phyloP scores from a whole-genome alignment of 2,888 invertebrate species.

The Vannuccia rotundouncinata region DNA sequence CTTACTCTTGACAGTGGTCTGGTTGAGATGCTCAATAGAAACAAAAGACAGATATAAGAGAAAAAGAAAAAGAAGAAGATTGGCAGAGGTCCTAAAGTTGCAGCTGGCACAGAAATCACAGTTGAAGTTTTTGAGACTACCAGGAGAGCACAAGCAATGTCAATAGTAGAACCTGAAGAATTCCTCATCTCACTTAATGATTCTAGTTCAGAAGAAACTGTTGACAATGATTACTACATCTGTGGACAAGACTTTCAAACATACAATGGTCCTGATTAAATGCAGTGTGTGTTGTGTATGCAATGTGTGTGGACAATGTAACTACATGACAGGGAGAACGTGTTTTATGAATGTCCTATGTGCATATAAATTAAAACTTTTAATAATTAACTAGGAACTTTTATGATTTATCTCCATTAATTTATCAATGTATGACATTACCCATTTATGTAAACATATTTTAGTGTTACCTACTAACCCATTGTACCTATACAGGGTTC shows the following conservation, averaged over 20 bases:
- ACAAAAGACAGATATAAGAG: not conserved
- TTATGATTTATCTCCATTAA: too few species aligned
- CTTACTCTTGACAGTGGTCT: not conserved
- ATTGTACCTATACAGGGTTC: too few species aligned
- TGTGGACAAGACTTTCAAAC: not conserved
- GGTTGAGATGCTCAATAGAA: not conserved
- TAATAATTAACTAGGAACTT: too few species aligned
- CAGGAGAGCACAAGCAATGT: not conserved
- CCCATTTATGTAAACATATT: too few species aligned
- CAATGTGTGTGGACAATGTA: slow-evolving; percentile 1
- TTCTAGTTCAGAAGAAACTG: slow-evolving; percentile 19
- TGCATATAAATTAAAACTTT: too few species aligned
- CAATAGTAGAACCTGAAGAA: slow-evolving; percentile 7
- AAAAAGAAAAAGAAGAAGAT: not conserved
- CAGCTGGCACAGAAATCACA: slow-evolving; percentile 8
- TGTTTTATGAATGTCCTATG: slow-evolving; percentile 1
- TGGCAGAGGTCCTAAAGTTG: too few species aligned
- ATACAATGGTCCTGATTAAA: not conserved
- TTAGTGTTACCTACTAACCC: too few species aligned
- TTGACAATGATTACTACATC: slow-evolving; percentile 8
- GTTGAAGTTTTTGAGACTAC: not conserved
- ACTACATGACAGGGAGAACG: not conserved
- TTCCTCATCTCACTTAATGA: not conserved
- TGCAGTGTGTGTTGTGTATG: not conserved
- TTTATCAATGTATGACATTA: too few species aligned